These are phyloP conservation scores for Aleiodes leptofemur DNA, from an alignment of 2,888 invertebrate species.

Conservation along the genomic window DNA sequence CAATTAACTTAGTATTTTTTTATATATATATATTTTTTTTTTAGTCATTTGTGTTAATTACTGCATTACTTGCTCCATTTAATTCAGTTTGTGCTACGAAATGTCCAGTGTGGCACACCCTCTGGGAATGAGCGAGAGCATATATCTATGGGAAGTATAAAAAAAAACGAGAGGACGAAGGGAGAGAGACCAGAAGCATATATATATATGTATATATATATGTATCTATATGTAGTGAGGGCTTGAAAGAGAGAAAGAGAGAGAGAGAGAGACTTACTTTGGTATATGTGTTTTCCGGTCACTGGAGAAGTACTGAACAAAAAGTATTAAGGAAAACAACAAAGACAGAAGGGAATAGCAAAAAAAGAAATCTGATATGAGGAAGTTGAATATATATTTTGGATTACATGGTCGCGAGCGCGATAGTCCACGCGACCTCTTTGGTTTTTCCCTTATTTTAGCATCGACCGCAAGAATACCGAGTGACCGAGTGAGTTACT, in stretches of 20 bases:
- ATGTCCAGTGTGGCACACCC: conserved; percentile 10
- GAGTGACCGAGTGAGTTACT: conserved; percentile 47
- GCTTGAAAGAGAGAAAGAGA: background rate
- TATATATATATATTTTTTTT: background rate
- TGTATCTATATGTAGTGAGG: no score
- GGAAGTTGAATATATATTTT: conserved; percentile 30
- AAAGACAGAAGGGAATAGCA: background rate
- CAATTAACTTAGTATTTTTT: no score
- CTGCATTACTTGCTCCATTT: background rate
- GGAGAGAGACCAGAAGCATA: background rate
- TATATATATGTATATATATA: background rate
- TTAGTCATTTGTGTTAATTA: background rate
- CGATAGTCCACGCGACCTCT: conserved; percentile 40
- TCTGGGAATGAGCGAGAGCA: conserved; percentile 1
- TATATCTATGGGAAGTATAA: conserved; percentile 2
- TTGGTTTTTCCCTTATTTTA: conserved; percentile 23
- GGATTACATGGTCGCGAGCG: conserved; percentile 39
- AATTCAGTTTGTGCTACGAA: background rate
- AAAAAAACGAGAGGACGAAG: background rate
- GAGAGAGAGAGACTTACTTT: background rate
- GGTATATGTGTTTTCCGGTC: background rate
- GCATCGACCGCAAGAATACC: conserved; percentile 49
- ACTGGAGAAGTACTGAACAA: background rate
- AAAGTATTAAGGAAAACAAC: background rate
- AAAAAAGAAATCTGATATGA: conserved; percentile 41